phyloP scores from a whole-genome alignment of 2,888 invertebrate species.

The Schizotus pectinicornis region DNA sequence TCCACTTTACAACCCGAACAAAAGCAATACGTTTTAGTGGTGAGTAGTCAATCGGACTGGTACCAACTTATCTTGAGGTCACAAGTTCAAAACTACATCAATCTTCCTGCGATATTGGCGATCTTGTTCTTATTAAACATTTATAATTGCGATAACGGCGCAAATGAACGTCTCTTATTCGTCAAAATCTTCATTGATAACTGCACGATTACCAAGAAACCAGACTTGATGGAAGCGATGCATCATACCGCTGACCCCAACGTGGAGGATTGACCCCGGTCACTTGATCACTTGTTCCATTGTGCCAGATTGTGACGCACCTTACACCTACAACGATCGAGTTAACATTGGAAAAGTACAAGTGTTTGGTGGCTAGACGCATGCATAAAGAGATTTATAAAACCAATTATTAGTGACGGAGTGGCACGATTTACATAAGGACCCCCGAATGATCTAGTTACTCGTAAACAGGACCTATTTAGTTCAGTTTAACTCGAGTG shows the following conservation, averaged over 20 bases:
- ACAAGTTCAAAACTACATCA: slow-evolving; percentile 29
- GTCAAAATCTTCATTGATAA: slow-evolving; percentile 19
- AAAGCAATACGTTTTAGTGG: slow-evolving; percentile 28
- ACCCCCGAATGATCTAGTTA: too few relatives aligned
- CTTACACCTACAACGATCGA: too few relatives aligned
- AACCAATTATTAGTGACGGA: too few relatives aligned
- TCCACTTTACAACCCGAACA: slow-evolving; percentile 24
- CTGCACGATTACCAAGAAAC: slow-evolving; percentile 13
- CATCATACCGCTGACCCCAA: neutral
- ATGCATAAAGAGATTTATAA: too few relatives aligned
- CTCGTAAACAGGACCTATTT: too few relatives aligned
- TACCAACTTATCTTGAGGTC: slow-evolving; percentile 29
- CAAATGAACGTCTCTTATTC: slow-evolving; percentile 18
- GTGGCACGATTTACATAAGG: too few relatives aligned
- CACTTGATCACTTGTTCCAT: too few relatives aligned
- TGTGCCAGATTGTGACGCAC: too few relatives aligned
- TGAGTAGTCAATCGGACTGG: slow-evolving; percentile 24
- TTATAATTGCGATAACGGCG: slow-evolving; percentile 13
- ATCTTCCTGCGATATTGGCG: slow-evolving; percentile 28
- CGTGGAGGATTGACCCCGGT: too few relatives aligned
- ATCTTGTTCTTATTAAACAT: slow-evolving; percentile 11
- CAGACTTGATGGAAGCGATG: slow-evolving; percentile 27
- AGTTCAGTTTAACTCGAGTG: too few relatives aligned
- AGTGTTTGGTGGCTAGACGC: too few relatives aligned
- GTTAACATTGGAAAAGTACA: too few relatives aligned